Evolutionary conservation across 2,113 vertebrate genomes (phyloP).

Genomic region (Chloebia gouldiae): DNA sequence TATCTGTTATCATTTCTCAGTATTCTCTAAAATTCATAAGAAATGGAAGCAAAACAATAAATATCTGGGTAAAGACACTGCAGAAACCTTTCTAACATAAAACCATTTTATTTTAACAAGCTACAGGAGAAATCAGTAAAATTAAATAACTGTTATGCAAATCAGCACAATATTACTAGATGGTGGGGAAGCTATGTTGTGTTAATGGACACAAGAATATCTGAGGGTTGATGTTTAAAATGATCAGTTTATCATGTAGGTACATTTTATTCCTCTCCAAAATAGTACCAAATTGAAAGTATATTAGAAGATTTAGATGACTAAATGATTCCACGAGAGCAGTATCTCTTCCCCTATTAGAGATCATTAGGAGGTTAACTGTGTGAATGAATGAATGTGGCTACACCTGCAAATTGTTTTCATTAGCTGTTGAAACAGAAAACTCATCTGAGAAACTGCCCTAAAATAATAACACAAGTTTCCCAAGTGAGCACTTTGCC

Average conservation of each 20-base stretch:
- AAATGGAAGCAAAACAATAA: neutral
- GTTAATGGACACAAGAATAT: neutral
- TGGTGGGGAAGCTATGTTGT: neutral
- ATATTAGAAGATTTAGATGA: neutral
- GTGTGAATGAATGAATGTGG: neutral
- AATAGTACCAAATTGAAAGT: neutral
- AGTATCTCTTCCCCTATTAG: neutral
- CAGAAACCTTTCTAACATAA: neutral
- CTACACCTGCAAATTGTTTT: constrained; percentile 1
- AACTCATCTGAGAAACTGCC: constrained; percentile 2
- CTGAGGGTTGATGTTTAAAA: neutral
- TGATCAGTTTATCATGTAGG: neutral
- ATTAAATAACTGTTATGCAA: neutral
- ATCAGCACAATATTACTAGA: neutral
- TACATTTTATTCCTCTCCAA: neutral
- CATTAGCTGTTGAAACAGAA: constrained; percentile 23
- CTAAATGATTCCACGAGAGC: neutral
- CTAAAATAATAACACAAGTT: constrained; percentile 2
- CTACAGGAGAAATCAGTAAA: neutral
- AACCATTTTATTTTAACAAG: neutral
- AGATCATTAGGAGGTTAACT: constrained; percentile 7
- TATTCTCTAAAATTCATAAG: neutral
- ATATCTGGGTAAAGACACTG: neutral
- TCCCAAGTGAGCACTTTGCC: neutral
- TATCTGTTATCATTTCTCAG: neutral